Evolutionary conservation across 2,797 vertebrate genomes (phyloP).

Genomic region (Gymnoscopelus braueri): DNA sequence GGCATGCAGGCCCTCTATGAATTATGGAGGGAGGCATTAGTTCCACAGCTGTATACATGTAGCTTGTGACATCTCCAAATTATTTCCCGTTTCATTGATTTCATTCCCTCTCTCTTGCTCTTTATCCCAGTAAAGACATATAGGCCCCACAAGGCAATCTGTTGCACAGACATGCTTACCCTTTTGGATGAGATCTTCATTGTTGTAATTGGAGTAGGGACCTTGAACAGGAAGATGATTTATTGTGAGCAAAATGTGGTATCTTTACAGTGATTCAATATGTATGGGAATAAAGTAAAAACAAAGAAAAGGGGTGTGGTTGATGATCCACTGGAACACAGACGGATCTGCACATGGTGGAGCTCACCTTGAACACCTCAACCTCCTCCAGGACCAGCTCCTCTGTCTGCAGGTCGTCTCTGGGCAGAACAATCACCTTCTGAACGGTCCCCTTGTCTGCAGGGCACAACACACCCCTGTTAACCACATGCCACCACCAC

Average conservation of each 20-base stretch:
- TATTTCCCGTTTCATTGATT: slow-evolving; percentile 13
- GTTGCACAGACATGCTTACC: slow-evolving; percentile 79
- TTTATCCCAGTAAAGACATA: slow-evolving; percentile 2
- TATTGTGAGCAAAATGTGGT: slow-evolving; percentile 18
- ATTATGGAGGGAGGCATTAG: slow-evolving; percentile 34
- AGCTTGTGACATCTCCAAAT: slow-evolving; percentile 33
- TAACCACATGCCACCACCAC: slow-evolving; percentile 19
- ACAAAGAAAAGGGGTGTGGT: not conserved
- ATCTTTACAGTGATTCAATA: not conserved
- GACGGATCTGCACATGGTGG: too few species aligned
- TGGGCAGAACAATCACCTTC: slow-evolving; percentile 97
- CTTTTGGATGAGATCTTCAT: slow-evolving; percentile 99
- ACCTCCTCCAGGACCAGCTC: slow-evolving; percentile 97
- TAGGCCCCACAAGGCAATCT: slow-evolving; percentile 25
- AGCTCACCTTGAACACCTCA: slow-evolving; percentile 93
- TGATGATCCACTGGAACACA: too few species aligned
- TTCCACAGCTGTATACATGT: slow-evolving; percentile 33
- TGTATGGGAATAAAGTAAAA: not conserved
- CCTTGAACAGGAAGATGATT: slow-evolving; percentile 75
- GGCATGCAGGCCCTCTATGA: slow-evolving; percentile 24
- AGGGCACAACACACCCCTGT: slow-evolving; percentile 54
- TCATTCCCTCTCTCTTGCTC: slow-evolving; percentile 11
- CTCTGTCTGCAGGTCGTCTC: slow-evolving; percentile 94
- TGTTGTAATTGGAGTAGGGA: slow-evolving; percentile 91
- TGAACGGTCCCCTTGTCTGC: slow-evolving; percentile 96